Conservation (phyloP, 2,888 invertebrate species). For the Mythimna lalbum region DNA sequence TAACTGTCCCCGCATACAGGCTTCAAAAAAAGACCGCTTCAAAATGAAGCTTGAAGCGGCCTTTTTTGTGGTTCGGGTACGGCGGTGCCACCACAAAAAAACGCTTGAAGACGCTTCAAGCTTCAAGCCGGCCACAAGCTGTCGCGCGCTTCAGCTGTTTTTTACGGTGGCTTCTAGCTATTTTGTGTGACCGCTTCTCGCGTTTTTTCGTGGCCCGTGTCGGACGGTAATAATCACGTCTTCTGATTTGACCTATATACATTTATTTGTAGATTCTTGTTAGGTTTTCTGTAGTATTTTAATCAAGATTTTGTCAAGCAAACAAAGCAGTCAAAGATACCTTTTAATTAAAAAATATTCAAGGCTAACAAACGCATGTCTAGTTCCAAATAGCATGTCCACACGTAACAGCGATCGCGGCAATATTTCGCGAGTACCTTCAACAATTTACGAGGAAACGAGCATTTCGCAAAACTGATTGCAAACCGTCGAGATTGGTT, state of each 20-base stretch:
- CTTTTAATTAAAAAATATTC: slow-evolving; percentile 3
- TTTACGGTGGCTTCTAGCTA: too few relatives aligned
- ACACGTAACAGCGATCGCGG: slow-evolving; percentile 49
- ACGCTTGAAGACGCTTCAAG: too few relatives aligned
- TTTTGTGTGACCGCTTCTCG: too few relatives aligned
- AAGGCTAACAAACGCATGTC: slow-evolving; percentile 36
- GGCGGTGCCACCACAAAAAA: too few relatives aligned
- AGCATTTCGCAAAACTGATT: slow-evolving; percentile 87
- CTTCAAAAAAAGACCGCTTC: too few relatives aligned
- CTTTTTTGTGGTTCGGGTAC: too few relatives aligned
- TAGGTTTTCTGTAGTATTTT: neutral
- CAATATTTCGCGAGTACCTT: slow-evolving; percentile 70
- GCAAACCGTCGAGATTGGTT: slow-evolving; percentile 81
- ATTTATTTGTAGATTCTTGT: neutral
- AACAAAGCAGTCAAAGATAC: slow-evolving; percentile 2
- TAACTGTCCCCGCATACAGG: too few relatives aligned
- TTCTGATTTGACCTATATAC: neutral
- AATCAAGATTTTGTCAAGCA: neutral
- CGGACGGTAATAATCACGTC: slow-evolving; percentile 1
- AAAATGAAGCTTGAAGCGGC: too few relatives aligned
- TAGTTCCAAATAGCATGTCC: slow-evolving; percentile 41
- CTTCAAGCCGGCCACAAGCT: too few relatives aligned
- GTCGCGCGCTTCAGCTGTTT: too few relatives aligned
- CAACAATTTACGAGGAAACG: slow-evolving; percentile 81
- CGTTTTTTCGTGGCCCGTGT: too few relatives aligned